Evolutionary conservation across 1,140 invertebrate genomes (phyloP).

Genomic region (Tetragonula clypearis): DNA sequence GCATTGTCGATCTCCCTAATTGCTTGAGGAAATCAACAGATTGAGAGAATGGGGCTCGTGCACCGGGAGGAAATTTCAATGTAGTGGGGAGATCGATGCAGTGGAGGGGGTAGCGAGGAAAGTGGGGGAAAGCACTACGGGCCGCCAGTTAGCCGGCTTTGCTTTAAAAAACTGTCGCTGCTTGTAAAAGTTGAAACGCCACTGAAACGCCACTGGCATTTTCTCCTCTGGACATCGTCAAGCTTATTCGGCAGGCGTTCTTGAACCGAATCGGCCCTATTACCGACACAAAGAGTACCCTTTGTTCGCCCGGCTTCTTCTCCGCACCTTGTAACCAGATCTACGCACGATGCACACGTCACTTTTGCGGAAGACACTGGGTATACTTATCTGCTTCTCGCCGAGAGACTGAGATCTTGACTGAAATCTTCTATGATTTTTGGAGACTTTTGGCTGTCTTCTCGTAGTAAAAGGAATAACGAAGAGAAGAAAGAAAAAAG

Average conservation of each 20-base stretch:
- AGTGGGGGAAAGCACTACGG: too few relatives aligned
- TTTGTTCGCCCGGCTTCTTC: conserved; percentile 51
- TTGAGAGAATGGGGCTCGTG: too few relatives aligned
- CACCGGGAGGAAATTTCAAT: too few relatives aligned
- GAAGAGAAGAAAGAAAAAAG: not conserved
- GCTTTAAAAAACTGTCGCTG: not conserved
- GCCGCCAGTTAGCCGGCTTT: too few relatives aligned
- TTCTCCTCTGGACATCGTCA: conserved; percentile 56
- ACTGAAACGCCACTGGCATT: not conserved
- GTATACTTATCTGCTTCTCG: conserved; percentile 37
- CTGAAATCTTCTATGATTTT: not conserved
- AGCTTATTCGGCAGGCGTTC: conserved; percentile 25
- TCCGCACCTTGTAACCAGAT: conserved; percentile 40
- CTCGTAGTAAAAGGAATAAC: not conserved
- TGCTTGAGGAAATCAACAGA: too few relatives aligned
- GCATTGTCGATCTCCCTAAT: too few relatives aligned
- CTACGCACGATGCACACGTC: conserved; percentile 21
- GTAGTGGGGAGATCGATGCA: too few relatives aligned
- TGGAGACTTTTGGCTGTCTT: too few relatives aligned
- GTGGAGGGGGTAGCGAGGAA: too few relatives aligned
- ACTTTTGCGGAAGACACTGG: conserved; percentile 51
- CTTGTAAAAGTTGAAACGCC: conserved; percentile 7
- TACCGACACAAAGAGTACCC: conserved; percentile 44
- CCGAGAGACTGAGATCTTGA: conserved; percentile 27
- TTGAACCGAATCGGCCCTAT: conserved; percentile 17